Conservation (phyloP, 2,888 invertebrate genomes). For the Dolichomitus sp. region DNA sequence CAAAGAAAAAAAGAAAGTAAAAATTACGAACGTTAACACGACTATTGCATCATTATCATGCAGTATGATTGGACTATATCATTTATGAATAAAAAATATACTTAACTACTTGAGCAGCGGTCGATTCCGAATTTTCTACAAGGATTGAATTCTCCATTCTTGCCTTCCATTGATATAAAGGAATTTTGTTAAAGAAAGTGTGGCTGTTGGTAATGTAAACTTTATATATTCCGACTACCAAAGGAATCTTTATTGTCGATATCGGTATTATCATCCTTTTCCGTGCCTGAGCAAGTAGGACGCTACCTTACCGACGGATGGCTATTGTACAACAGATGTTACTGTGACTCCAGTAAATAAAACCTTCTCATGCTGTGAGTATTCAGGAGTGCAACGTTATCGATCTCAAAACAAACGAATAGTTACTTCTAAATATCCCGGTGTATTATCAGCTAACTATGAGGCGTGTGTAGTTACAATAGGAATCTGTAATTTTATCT, state of each 20-base stretch:
- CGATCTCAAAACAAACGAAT: neutral
- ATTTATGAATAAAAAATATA: neutral
- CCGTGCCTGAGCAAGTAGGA: neutral
- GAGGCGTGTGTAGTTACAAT: neutral
- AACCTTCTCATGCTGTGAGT: neutral
- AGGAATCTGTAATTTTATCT: neutral
- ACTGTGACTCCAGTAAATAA: neutral
- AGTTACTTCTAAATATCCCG: slow-evolving; percentile 1
- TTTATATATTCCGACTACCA: neutral
- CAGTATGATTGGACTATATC: neutral
- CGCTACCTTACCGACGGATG: neutral
- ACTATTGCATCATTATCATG: neutral
- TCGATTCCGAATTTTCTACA: neutral
- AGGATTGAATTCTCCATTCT: neutral
- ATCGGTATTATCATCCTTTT: neutral
- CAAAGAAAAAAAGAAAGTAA: neutral
- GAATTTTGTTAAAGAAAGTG: too few species aligned
- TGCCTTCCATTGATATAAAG: neutral
- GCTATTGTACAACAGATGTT: neutral
- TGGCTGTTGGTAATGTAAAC: neutral
- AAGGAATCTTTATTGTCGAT: neutral
- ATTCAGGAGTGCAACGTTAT: neutral
- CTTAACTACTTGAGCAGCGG: neutral
- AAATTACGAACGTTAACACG: neutral
- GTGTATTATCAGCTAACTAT: slow-evolving; percentile 25